phyloP scores from a whole-genome alignment of 2,888 invertebrate species.

The Stegana nigrithorax region DNA sequence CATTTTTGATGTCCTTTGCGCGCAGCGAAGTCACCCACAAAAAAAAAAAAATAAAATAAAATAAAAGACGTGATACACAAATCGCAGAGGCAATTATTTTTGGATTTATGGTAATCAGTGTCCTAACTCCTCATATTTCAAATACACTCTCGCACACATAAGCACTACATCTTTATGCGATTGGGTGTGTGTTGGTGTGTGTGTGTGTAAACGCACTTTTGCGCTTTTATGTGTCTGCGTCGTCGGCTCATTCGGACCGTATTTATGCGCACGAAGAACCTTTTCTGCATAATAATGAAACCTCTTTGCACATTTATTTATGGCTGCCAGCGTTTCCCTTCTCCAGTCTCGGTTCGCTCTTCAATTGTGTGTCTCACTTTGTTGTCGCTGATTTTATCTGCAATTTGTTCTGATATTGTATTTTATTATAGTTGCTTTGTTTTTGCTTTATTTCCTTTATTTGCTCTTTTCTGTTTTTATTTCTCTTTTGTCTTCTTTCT shows the following conservation, averaged over 20 bases:
- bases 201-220: not conserved
- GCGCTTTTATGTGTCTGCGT: not conserved
- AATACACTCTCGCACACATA: slow-evolving; percentile 24
- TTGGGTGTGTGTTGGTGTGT: not conserved
- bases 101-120: slow-evolving; percentile 17
- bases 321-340: too few species aligned
- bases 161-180: not conserved
- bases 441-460: too few species aligned
- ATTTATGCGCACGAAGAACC: not conserved
- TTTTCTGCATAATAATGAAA: slow-evolving; percentile 8
- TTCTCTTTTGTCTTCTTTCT: not conserved
- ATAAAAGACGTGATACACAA: too few species aligned
- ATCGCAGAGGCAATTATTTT: slow-evolving; percentile 17
- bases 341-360: too few species aligned
- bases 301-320: too few species aligned
- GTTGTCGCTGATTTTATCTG: too few species aligned
- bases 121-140: slow-evolving; percentile 9
- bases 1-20: not conserved
- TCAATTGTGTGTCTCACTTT: too few species aligned
- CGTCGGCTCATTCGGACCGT: not conserved
- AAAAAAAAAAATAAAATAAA: not conserved
- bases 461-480: not conserved
- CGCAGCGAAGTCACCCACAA: not conserved
- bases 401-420: too few species aligned
- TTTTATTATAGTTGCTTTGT: too few species aligned